These are phyloP conservation scores for Prochilodus magdalenae DNA, from an alignment of 2,113 vertebrate genomes.

Conservation along the genomic window DNA sequence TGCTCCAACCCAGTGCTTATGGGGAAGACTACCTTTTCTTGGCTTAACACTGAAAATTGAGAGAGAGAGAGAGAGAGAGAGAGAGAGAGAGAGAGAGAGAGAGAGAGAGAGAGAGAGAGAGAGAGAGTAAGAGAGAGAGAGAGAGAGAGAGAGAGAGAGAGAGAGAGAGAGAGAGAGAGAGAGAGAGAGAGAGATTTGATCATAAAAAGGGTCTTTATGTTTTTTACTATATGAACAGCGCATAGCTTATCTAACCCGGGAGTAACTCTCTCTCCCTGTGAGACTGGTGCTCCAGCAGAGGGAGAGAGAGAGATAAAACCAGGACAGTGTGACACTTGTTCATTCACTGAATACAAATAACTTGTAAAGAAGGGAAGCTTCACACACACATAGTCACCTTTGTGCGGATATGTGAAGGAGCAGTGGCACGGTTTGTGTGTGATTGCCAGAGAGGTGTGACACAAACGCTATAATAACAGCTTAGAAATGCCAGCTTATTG, in stretches of 20 bases:
- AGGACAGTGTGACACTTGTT: slow-evolving; percentile 10
- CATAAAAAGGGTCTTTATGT: background rate
- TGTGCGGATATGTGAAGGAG: background rate
- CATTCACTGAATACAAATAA: slow-evolving; percentile 33
- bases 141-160: background rate
- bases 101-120: background rate
- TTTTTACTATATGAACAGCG: background rate
- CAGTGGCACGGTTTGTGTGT: background rate
- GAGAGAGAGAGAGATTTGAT: background rate
- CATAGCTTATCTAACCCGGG: background rate
- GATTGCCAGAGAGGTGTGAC: slow-evolving; percentile 7
- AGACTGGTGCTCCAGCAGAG: background rate
- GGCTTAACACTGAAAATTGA: slow-evolving; percentile 70
- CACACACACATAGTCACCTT: slow-evolving; percentile 4
- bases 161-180: too few species aligned
- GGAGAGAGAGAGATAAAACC: slow-evolving; percentile 8
- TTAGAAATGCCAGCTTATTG: slow-evolving; percentile 28
- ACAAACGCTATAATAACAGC: slow-evolving; percentile 30
- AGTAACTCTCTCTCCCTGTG: background rate
- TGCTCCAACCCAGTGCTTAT: slow-evolving; percentile 82
- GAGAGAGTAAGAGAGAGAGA: slow-evolving; percentile 1
- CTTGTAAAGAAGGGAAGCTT: slow-evolving; percentile 1
- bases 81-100: background rate
- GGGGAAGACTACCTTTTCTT: slow-evolving; percentile 76
- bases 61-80: background rate